A percentile compares a stretch with the other conserved stretches of the same genome.
Evolutionary conservation across 2,113 vertebrate species (phyloP).

Genomic region (Panthera tigris): DNA sequence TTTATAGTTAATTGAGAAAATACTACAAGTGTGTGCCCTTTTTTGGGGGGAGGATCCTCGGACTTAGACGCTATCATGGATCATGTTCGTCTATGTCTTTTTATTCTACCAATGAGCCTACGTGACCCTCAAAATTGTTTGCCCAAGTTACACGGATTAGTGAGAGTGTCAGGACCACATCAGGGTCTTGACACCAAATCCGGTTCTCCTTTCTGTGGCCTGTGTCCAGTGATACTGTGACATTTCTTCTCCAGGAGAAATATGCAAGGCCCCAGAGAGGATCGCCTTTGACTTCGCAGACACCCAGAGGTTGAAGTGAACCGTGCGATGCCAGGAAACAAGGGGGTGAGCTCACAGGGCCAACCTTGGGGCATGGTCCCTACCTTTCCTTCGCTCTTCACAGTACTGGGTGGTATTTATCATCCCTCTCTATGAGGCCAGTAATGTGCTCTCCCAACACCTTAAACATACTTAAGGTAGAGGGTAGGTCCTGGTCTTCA

Average conservation of each 20-base stretch:
- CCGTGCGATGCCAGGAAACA: background rate
- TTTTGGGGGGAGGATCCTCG: background rate
- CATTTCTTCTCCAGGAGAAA: constrained; percentile 8
- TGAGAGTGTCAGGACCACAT: background rate
- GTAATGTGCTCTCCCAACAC: background rate
- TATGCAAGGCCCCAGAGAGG: background rate
- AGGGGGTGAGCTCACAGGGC: background rate
- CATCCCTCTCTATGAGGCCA: background rate
- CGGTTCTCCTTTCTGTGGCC: background rate
- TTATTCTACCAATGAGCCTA: background rate
- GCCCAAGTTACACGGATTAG: background rate
- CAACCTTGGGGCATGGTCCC: too few relatives aligned
- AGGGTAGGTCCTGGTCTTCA: background rate
- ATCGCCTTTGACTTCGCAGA: background rate
- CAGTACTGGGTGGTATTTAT: accelerated
- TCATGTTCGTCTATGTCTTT: background rate
- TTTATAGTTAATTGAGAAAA: constrained; percentile 44
- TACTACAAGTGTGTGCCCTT: background rate
- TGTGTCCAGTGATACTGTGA: background rate
- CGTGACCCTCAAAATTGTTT: background rate
- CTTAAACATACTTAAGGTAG: background rate
- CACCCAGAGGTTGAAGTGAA: background rate
- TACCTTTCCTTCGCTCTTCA: background rate
- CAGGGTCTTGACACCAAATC: background rate
- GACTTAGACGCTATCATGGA: background rate